Evolutionary conservation across 2,113 vertebrate species (phyloP), one percentile per base, ranked within the genome.

Genomic region (Polypterus senegalus): DNA sequence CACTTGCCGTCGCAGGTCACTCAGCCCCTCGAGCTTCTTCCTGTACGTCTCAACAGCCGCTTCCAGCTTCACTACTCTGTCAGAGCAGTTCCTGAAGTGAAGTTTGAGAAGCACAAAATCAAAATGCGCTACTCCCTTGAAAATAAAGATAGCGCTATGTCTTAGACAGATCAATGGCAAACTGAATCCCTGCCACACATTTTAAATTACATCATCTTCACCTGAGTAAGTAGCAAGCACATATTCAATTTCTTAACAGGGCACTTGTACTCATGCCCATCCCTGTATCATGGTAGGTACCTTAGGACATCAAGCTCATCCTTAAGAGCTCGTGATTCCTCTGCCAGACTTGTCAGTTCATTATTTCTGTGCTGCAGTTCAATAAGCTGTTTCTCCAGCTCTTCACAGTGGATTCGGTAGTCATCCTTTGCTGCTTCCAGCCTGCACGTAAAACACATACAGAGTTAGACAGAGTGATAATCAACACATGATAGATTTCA

Each of bases 371-470:
- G 94, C 54, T 97, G 95, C 65, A 96, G 82, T 67, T 98, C 95
- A 62, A 97, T 86, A 61, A 98, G 63, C 60, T 98, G 92, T 66
- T 92, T 94, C 78, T 98, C 94, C 67, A 99, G 74, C 65, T 97
- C 92, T 75, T 99, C 93, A 74, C 96, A 99, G 74, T 98, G 96
- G 77, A 90, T 89, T 59, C 93, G 86, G 77, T 98, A 99, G 76
- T 98, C 96, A 72, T 98, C 96, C 77, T 97, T 97, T 54, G 94
- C 93, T 61, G 92, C 91, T 82, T 98, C 95, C 70, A 99, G 86
- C 72, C 96, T 98, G 48, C 46, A 46, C 9, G 9, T 54, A 47
- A 9, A 55, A 63, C 6, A 51, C 6, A 72, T 44, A 67, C 3
- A 49, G 5, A 3, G 45, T 7, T 52, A 64, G 11, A 61, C 61